Percentiles rank a stretch among this genome's conserved stretches.
phyloP scores from a whole-genome alignment of 2,797 vertebrate species.

The Pangasius sanitwongsei region DNA sequence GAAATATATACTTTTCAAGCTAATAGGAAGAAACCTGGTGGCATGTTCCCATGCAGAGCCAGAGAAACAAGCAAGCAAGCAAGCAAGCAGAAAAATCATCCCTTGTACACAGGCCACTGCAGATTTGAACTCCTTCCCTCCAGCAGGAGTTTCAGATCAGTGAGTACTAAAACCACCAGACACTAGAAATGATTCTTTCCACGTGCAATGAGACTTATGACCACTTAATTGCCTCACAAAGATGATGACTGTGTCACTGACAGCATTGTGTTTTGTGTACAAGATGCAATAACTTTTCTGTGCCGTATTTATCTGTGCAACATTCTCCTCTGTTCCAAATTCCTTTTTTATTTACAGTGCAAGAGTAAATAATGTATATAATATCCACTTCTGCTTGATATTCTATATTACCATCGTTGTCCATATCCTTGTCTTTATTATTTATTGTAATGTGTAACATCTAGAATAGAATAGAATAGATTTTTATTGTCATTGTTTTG shows the following conservation, averaged over 20 bases:
- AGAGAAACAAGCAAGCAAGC: background rate
- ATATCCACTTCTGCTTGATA: background rate
- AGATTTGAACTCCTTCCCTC: slow-evolving; percentile 6
- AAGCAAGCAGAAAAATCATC: slow-evolving; percentile 10
- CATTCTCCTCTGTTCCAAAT: background rate
- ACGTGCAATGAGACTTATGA: background rate
- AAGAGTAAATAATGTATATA: background rate
- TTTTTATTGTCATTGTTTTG: too few species aligned
- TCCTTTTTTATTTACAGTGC: background rate
- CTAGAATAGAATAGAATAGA: background rate
- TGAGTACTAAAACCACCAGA: slow-evolving; percentile 1
- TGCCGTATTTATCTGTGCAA: background rate
- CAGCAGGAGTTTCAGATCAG: slow-evolving; percentile 10
- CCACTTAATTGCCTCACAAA: background rate
- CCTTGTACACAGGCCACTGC: background rate
- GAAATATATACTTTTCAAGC: background rate
- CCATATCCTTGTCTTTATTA: background rate
- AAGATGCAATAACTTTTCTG: background rate
- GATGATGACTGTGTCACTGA: background rate
- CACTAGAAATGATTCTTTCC: background rate
- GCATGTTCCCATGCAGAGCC: background rate
- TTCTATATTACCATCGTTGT: background rate
- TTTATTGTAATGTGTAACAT: background rate
- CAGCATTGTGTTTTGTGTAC: background rate
- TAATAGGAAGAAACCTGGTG: background rate